Evolutionary conservation across 2,888 invertebrate genomes (phyloP), one percentile per base, ranked within the genome.

Genomic region (Labia minor): DNA sequence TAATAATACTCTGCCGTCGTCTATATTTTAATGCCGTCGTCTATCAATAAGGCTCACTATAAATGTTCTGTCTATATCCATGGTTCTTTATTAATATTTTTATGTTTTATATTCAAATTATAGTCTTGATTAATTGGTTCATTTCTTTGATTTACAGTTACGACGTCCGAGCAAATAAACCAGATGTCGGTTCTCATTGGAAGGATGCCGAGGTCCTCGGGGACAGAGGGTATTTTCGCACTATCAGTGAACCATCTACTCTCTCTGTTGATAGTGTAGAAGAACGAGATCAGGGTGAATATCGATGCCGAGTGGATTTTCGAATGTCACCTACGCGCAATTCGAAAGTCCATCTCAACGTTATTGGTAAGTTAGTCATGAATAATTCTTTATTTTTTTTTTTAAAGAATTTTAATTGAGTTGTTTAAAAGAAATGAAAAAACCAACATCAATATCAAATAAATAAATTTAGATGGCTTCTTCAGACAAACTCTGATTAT

Each of bases 161-260:
- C 62, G 71, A 71, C 65, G 65, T 69, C 10, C 69, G 71, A 11
- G 70, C 70, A 6, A 70, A 68, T 61, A 69, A 70, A 67, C 66
- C 69, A 16, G 71, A 71, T 61, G 64, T 65, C n/a, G 70, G 70
- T 62, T 70, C 70, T 1, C 71, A 71, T 65, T 71, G 71, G 71
- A 70, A 69, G 49, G 70, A 70, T 63, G 68, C 70, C 64, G 70
- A 70, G 21, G 64, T 71, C n/a, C 65, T 71, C 68, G 70, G 69
- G 19, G 70, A 70, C 19, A 67, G 71, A 10, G 70, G 69, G 2
- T 71, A 70, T 65, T 71, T 71, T 68, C 69, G 70, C 64, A 70
- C 70, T 21, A 70, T 70, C 65, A 71, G 70, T 2, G 70, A 70
- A 62, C 71, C 71, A 3, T 70, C 71, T 19, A 71, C 71, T 1